phyloP scores from a whole-genome alignment of 1,140 invertebrate genomes.

The Tetranychus urticae region DNA sequence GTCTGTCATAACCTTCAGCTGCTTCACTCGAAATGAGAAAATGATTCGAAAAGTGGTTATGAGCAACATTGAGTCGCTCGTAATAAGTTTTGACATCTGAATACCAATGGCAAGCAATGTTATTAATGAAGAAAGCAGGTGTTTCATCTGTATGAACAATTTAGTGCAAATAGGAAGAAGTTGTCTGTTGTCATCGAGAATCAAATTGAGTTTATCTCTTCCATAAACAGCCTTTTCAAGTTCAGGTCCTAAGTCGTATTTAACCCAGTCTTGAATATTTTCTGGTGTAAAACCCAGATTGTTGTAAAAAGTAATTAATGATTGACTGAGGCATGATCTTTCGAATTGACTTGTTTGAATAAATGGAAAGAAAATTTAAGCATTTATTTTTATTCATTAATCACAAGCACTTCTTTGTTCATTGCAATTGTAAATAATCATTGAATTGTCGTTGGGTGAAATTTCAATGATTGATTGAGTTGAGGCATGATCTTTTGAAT shows the following conservation, averaged over 20 bases:
- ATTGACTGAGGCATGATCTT: too few relatives aligned
- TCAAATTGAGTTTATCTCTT: conserved; percentile 8
- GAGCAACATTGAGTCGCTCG: conserved; percentile 15
- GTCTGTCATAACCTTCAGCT: conserved; percentile 11
- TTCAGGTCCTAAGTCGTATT: background rate
- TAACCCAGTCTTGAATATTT: background rate
- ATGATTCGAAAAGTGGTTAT: conserved; percentile 33
- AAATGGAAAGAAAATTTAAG: too few relatives aligned
- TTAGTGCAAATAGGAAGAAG: background rate
- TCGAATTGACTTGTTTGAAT: too few relatives aligned
- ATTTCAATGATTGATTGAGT: too few relatives aligned
- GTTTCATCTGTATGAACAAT: conserved; percentile 4
- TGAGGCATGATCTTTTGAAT: too few relatives aligned
- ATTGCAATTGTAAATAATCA: too few relatives aligned
- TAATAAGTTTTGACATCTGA: background rate
- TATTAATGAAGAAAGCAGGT: conserved; percentile 1
- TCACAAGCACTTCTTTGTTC: too few relatives aligned
- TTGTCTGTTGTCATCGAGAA: conserved; percentile 1
- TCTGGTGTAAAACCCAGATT: background rate
- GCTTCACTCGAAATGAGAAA: conserved; percentile 35
- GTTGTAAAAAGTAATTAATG: background rate
- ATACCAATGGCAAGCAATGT: conserved; percentile 45
- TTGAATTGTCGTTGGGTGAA: too few relatives aligned
- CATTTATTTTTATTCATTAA: too few relatives aligned
- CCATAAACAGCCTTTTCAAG: conserved; percentile 18